phyloP scores from a whole-genome alignment of 2,113 vertebrate species.

The Caretta caretta region DNA sequence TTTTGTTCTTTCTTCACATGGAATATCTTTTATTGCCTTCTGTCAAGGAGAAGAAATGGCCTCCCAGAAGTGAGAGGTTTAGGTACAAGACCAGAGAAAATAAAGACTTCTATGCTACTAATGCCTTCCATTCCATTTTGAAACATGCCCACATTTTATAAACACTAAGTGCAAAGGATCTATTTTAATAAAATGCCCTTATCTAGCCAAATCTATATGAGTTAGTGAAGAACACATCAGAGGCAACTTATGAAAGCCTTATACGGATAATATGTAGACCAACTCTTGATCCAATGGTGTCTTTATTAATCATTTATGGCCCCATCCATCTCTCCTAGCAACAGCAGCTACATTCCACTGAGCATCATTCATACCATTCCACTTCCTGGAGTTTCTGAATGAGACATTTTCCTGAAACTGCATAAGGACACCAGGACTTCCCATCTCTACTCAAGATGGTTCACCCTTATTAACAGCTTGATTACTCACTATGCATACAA shows the following conservation, averaged over 20 bases:
- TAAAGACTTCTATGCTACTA: background rate
- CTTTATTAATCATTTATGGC: background rate
- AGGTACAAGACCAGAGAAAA: background rate
- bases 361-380: background rate
- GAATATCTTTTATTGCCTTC: background rate
- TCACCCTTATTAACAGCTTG: background rate
- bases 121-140: background rate
- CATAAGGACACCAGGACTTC: background rate
- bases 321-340: background rate
- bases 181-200: background rate
- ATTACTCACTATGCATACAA: background rate
- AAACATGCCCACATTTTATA: background rate
- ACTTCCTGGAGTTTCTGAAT: background rate
- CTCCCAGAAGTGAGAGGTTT: background rate
- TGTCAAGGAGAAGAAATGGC: background rate
- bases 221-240: background rate
- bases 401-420: background rate
- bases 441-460: background rate
- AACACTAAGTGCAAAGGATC: background rate
- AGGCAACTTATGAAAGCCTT: background rate
- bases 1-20: background rate
- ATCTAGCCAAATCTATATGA: background rate
- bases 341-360: background rate
- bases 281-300: background rate
- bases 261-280: background rate